phyloP scores from a whole-genome alignment of 2,888 invertebrate species.

The Melieria crassipennis region DNA sequence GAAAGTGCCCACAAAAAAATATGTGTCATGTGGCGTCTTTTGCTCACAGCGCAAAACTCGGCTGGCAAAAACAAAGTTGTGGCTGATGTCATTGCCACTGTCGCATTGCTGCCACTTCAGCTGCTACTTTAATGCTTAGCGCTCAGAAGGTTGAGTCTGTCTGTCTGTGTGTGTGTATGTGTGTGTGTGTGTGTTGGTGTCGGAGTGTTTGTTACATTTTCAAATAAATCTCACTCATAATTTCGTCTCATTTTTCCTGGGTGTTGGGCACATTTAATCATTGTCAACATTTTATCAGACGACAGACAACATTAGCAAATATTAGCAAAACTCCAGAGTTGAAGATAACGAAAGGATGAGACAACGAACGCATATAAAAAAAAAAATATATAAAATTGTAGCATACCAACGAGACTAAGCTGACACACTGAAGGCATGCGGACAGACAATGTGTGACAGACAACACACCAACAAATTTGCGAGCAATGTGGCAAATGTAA shows the following conservation, averaged over 20 bases:
- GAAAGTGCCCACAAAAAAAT: too few relatives aligned
- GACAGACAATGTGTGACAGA: slow-evolving; percentile 6
- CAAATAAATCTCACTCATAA: slow-evolving; percentile 17
- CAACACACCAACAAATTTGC: slow-evolving; percentile 2
- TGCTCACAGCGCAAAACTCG: neutral
- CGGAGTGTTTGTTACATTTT: too few relatives aligned
- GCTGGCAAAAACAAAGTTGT: neutral
- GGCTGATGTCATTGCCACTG: neutral
- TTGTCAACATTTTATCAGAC: slow-evolving; percentile 35
- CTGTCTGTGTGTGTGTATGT: too few relatives aligned
- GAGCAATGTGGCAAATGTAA: too few relatives aligned
- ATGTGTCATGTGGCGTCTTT: too few relatives aligned
- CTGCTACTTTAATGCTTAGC: too few relatives aligned
- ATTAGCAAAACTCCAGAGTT: slow-evolving; percentile 51
- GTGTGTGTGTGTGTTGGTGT: too few relatives aligned
- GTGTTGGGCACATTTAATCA: slow-evolving; percentile 33
- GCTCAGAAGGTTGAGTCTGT: too few relatives aligned
- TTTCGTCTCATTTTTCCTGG: slow-evolving; percentile 21
- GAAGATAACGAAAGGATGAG: slow-evolving; percentile 4
- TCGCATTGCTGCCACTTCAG: too few relatives aligned
- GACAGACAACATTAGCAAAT: slow-evolving; percentile 53
- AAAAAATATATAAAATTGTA: neutral
- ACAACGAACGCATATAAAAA: neutral
- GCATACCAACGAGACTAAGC: neutral
- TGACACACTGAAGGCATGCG: neutral